phyloP scores from a whole-genome alignment of 37 sponge, comb jelly and placozoan genomes.

The Ephydatia muelleri region DNA sequence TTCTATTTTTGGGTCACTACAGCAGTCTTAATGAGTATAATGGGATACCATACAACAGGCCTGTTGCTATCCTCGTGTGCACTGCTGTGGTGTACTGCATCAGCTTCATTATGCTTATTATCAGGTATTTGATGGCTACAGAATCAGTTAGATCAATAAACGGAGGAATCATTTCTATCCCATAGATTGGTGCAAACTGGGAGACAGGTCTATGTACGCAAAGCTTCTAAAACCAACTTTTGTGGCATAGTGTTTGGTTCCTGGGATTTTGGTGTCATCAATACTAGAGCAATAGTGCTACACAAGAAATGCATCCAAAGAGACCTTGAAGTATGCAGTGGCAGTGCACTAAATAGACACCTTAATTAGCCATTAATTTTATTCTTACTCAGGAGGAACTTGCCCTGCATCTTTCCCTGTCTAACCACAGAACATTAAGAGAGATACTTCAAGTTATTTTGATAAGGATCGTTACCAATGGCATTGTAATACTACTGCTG shows the following conservation, averaged over 20 bases:
- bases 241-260: not conserved
- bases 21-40: not conserved
- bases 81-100: not conserved
- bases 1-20: not conserved
- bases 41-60: not conserved
- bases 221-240: not conserved
- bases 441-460: not conserved
- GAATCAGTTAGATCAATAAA: too few relatives aligned
- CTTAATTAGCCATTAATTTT: not conserved
- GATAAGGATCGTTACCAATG: not conserved
- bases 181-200: not conserved
- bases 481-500: not conserved
- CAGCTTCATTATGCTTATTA: not conserved
- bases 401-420: not conserved
- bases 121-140: too few relatives aligned
- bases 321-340: not conserved
- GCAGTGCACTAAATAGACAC: not conserved
- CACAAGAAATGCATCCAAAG: not conserved
- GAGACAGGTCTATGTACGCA: not conserved
- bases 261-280: not conserved
- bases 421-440: not conserved
- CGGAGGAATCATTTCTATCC: not conserved
- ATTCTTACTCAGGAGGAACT: not conserved
- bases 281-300: not conserved
- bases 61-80: not conserved